Evolutionary conservation across 2,797 vertebrate species (phyloP).

Genomic region (Malacoraja senta): DNA sequence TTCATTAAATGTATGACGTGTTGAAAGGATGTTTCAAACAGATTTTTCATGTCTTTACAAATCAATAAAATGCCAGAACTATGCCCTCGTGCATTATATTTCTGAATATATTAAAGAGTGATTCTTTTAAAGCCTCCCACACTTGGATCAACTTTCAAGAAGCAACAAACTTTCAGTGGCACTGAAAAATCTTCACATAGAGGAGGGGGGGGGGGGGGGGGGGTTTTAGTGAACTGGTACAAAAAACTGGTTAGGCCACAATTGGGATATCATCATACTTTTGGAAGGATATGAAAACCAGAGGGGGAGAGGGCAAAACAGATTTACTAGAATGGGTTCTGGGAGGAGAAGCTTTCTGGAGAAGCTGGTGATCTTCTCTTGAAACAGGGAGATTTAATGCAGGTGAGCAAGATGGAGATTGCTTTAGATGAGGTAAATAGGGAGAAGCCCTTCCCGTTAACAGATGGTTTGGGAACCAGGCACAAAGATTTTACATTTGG

Average conservation of each 20-base stretch:
- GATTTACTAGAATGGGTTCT: too few relatives aligned
- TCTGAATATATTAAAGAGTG: slow-evolving; percentile 24
- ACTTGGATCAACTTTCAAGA: neutral
- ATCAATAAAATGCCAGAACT: slow-evolving; percentile 15
- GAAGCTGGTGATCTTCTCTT: too few relatives aligned
- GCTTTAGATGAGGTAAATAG: too few relatives aligned
- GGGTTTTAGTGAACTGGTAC: neutral
- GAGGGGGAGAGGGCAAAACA: neutral
- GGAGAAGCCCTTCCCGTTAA: too few relatives aligned
- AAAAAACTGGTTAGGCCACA: too few relatives aligned
- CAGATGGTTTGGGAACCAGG: too few relatives aligned
- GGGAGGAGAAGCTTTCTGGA: too few relatives aligned
- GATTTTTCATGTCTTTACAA: slow-evolving; percentile 35
- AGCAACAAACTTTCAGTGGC: neutral
- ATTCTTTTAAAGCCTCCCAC: neutral
- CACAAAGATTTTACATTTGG: too few relatives aligned
- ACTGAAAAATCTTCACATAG: neutral
- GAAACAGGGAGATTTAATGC: too few relatives aligned
- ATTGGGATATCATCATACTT: too few relatives aligned
- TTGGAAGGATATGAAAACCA: too few relatives aligned
- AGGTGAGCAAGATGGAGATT: too few relatives aligned
- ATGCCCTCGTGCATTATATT: slow-evolving; percentile 13
- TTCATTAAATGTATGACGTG: slow-evolving; percentile 12
- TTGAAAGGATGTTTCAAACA: slow-evolving; percentile 27
- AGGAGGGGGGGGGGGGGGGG: neutral